A percentile compares a stretch with the other conserved stretches of the same genome.
Conservation (phyloP, 2,797 vertebrate species). For the Eulemur coronatus region DNA sequence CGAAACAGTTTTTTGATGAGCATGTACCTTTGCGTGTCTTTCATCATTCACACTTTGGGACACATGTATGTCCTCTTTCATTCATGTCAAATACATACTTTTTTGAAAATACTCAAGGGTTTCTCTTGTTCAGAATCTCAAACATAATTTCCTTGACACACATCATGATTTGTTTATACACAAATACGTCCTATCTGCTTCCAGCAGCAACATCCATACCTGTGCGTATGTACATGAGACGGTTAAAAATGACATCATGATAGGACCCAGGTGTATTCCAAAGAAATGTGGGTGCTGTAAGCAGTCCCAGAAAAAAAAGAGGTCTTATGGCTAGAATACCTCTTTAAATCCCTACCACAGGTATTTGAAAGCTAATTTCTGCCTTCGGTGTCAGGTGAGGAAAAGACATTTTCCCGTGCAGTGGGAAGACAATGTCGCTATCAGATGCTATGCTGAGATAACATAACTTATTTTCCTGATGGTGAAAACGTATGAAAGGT, state of each 20-base stretch:
- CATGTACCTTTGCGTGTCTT: background rate
- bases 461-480: background rate
- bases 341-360: background rate
- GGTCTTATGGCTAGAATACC: background rate
- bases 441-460: background rate
- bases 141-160: background rate
- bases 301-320: background rate
- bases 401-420: background rate
- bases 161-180: background rate
- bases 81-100: background rate
- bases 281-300: background rate
- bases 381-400: background rate
- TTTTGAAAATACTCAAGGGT: background rate
- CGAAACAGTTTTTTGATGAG: background rate
- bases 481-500: background rate
- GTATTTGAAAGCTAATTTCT: background rate
- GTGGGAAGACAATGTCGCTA: background rate
- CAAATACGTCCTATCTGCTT: background rate
- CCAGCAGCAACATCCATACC: background rate
- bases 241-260: background rate
- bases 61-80: background rate
- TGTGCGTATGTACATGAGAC: rapidly evolving
- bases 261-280: background rate
- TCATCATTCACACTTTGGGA: background rate
- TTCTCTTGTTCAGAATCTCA: background rate